A percentile compares a stretch with the other conserved stretches of the same genome.
phyloP scores from a whole-genome alignment of 2,113 vertebrate species.

The Acanthisitta chloris region DNA sequence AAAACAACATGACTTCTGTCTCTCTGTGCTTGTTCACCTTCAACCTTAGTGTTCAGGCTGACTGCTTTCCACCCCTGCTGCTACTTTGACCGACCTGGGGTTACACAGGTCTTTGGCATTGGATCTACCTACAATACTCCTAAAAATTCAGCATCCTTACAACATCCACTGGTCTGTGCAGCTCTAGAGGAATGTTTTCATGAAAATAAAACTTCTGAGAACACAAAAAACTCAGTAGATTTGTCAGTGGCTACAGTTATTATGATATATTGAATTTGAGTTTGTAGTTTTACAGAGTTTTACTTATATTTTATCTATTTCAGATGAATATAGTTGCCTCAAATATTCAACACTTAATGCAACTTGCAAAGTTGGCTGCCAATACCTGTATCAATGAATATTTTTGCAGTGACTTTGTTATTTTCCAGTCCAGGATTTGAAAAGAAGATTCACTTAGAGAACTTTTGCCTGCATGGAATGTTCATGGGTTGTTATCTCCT shows the following conservation, averaged over 20 bases:
- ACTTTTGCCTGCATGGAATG: rapidly evolving
- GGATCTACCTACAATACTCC: background rate
- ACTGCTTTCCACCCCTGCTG: background rate
- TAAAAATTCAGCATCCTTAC: too few species aligned
- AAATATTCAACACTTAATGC: background rate
- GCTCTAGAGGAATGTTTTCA: background rate
- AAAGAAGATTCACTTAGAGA: background rate
- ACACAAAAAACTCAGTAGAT: background rate
- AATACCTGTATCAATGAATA: background rate
- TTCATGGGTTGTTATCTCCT: background rate
- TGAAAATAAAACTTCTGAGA: background rate
- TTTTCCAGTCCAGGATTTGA: background rate
- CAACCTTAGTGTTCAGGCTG: background rate
- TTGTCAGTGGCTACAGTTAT: background rate
- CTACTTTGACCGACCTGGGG: background rate
- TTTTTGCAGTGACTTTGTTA: background rate
- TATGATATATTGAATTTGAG: background rate
- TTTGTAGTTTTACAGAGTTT: background rate
- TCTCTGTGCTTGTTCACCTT: background rate
- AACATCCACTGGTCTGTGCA: background rate
- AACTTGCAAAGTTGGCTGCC: background rate
- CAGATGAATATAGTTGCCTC: background rate
- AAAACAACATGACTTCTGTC: background rate
- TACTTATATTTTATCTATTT: background rate
- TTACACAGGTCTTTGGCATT: background rate